Conservation (phyloP, 2,888 invertebrate species). For the Dorcus parallelipipedus region DNA sequence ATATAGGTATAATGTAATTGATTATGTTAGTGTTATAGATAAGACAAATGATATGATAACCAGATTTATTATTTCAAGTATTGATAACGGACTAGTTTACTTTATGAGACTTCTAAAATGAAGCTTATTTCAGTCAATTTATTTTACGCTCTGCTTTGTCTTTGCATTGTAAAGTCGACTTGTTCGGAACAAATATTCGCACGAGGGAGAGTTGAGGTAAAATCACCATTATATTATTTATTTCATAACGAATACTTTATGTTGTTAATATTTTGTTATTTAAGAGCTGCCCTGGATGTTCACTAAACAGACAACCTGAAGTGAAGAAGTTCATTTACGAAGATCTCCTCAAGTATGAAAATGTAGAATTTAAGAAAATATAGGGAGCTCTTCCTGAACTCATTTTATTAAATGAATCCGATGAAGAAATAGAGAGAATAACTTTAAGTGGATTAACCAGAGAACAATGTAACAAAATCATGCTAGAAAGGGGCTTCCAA, state of each 20-base stretch:
- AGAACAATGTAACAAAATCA: constrained; percentile 64
- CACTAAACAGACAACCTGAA: constrained; percentile 62
- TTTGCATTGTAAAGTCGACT: not conserved
- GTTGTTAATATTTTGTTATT: constrained; percentile 23
- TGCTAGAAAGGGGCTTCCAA: constrained; percentile 59
- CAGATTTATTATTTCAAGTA: too few species aligned
- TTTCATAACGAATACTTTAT: too few species aligned
- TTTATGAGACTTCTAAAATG: too few species aligned
- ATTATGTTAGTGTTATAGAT: too few species aligned
- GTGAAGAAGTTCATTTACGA: constrained; percentile 65
- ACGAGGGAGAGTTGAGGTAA: not conserved
- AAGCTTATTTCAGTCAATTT: too few species aligned
- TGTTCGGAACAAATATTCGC: not conserved
- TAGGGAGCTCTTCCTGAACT: constrained; percentile 64
- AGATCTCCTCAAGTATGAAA: constrained; percentile 62
- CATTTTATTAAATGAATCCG: constrained; percentile 55
- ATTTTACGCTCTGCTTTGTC: too few species aligned
- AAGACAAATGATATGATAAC: too few species aligned
- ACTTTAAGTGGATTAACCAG: constrained; percentile 56
- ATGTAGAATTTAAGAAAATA: constrained; percentile 63
- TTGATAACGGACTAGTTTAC: too few species aligned
- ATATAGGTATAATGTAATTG: too few species aligned
- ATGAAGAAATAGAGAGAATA: constrained; percentile 62
- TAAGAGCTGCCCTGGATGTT: constrained; percentile 69
- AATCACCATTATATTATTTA: not conserved